A percentile compares a stretch with the other conserved stretches of the same genome.
Conservation (phyloP, 35 echinoderm and acorn worm species). For the Antedon bifida region DNA sequence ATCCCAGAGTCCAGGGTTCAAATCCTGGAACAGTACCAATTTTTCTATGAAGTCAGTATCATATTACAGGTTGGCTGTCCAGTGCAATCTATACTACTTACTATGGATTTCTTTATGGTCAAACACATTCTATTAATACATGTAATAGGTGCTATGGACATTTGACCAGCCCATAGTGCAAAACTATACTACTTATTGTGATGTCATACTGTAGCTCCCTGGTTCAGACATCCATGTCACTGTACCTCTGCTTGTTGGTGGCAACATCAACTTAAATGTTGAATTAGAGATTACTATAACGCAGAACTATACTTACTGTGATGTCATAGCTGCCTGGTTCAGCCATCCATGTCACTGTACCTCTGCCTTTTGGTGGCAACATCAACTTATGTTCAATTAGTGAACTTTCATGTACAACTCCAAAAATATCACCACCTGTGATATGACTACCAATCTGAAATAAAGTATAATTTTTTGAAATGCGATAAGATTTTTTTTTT, state of each 20-base stretch:
- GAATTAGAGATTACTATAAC: background rate
- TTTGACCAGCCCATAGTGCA: no score
- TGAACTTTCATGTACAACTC: conserved; percentile 69
- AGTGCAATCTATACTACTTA: no score
- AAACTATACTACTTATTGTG: conserved; percentile 82
- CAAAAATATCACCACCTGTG: conserved; percentile 95
- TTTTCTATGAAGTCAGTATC: no score
- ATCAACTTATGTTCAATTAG: conserved; percentile 94
- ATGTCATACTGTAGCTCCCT: conserved; percentile 71
- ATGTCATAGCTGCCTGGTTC: conserved; percentile 62
- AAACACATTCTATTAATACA: no score
- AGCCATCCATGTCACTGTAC: conserved; percentile 88
- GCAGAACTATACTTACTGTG: conserved; percentile 85
- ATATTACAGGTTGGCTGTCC: no score
- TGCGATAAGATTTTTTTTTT: background rate
- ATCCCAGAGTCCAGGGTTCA: no score
- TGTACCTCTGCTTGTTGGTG: conserved; percentile 68
- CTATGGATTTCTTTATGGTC: no score
- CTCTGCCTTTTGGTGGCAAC: conserved; percentile 68
- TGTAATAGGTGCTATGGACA: no score
- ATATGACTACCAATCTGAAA: conserved; percentile 86
- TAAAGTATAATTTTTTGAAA: conserved; percentile 7
- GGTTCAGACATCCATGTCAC: conserved; percentile 75
- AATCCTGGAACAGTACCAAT: no score
- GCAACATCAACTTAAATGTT: conserved; percentile 87